A percentile compares a stretch with the other conserved stretches of the same genome.
Evolutionary conservation across 2,797 vertebrate genomes (phyloP).

Genomic region (Sebastolobus alascanus): DNA sequence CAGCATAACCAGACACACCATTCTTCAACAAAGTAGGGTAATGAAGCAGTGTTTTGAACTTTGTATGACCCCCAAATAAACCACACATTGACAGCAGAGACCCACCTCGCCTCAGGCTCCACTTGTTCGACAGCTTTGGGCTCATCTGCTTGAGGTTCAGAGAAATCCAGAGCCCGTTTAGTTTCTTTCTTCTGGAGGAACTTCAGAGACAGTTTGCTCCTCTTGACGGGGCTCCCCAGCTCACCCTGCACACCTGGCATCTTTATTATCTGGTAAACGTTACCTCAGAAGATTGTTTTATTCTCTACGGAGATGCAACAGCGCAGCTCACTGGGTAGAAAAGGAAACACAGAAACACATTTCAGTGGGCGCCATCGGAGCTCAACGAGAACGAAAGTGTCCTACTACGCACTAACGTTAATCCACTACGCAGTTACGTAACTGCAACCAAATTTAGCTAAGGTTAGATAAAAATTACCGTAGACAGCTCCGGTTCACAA

Average conservation of each 20-base stretch:
- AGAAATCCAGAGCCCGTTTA: slow-evolving; percentile 94
- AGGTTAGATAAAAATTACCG: fast-evolving
- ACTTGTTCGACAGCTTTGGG: slow-evolving; percentile 75
- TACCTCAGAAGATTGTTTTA: no score
- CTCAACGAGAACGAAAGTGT: slow-evolving; percentile 33
- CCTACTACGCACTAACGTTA: slow-evolving; percentile 34
- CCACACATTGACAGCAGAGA: not conserved
- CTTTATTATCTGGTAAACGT: slow-evolving; percentile 22
- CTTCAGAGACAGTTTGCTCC: slow-evolving; percentile 93
- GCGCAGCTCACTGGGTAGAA: slow-evolving; percentile 60
- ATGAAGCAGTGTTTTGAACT: not conserved
- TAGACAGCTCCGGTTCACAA: not conserved
- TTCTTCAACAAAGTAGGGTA: not conserved
- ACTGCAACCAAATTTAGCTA: not conserved
- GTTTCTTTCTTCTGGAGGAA: slow-evolving; percentile 97
- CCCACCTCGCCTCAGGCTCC: slow-evolving; percentile 83
- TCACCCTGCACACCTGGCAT: slow-evolving; percentile 89
- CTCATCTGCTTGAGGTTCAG: slow-evolving; percentile 88
- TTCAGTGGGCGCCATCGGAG: slow-evolving; percentile 59
- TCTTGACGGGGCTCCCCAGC: slow-evolving; percentile 90
- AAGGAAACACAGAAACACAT: not conserved
- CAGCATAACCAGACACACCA: not conserved
- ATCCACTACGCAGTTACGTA: not conserved
- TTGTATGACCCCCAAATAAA: not conserved
- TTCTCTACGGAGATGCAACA: slow-evolving; percentile 53